Percentiles rank a stretch among this genome's conserved stretches.
phyloP scores from a whole-genome alignment of 2,888 invertebrate species.

The Leptopterna dolabrata region DNA sequence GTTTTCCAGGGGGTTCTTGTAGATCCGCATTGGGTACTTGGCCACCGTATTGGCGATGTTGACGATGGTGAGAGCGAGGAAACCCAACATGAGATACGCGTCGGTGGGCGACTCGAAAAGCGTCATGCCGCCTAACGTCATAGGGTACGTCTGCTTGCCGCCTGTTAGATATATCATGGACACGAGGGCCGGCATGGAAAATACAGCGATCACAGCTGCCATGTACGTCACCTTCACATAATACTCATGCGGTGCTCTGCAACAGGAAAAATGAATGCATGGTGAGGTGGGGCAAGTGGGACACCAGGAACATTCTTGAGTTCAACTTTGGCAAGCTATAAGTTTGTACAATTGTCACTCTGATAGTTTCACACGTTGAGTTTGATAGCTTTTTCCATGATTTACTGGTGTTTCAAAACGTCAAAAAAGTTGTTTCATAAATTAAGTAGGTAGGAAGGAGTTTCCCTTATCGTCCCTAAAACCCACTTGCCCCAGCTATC shows the following conservation, averaged over 20 bases:
- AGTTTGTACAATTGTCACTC: not conserved
- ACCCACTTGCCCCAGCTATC: no score
- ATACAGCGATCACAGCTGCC: not conserved
- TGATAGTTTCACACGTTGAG: no score
- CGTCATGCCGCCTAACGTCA: not conserved
- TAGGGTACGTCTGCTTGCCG: not conserved
- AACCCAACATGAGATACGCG: not conserved
- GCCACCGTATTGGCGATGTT: conserved; percentile 17
- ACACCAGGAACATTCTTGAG: not conserved
- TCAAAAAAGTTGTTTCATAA: no score
- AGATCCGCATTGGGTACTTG: conserved; percentile 24
- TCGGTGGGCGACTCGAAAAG: not conserved
- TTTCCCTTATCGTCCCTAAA: no score
- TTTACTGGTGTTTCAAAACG: no score
- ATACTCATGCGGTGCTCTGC: conserved; percentile 10
- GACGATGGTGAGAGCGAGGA: not conserved
- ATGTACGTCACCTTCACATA: conserved; percentile 1
- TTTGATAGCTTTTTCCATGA: no score
- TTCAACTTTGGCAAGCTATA: no score
- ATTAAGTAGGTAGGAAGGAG: no score
- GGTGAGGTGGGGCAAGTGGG: not conserved
- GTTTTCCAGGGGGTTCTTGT: conserved; percentile 20
- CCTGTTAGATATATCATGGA: not conserved
- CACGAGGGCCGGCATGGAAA: not conserved
- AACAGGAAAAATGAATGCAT: not conserved